Evolutionary conservation across 64 coral and sea anemone genomes (phyloP), one percentile per base, ranked within the genome.

Genomic region (Dendrophyllia cribrosa): DNA sequence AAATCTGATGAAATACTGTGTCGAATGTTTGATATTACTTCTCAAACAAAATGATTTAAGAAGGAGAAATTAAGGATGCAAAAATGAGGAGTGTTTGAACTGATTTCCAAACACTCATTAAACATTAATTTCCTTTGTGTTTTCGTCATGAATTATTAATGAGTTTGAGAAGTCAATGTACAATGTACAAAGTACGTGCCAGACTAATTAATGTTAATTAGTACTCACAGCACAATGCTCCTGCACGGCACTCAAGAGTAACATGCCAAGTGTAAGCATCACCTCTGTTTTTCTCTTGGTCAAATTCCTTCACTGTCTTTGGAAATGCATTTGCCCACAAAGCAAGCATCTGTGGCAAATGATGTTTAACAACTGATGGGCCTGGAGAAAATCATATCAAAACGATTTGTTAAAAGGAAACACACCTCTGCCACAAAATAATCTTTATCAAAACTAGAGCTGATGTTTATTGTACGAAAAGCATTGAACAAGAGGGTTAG

Each of bases 201-300:
- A 47, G 50, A 20, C 23, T 23, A 51, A 7, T 9, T 4, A 82
- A 58, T 2, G 59, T 34, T 34, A 34, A 12, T 14, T 13, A 48
- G 0, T 1, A 92, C 88, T 93, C 87, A 99, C 97, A 96, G 72
- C 94, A 93, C 64, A 99, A 72, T 13, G 97, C 94, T 19, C 97
- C 97, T 60, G 97, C 94, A 51, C 94, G 87, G 76, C 90, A 93
- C n/a, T 99, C 97, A n/a, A 99, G 85, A 9, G 97, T 96, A 12
- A 96, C 97, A 72, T 99, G 97, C 97, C 97, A 99, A 26, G 97
- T 99, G 59, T 93, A 99, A 3, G 97, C 72, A 89, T 99, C 97
- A 79, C 97, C 97, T 67, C 91, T 99, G 66, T 7, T 96, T 26
- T 96, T 99, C 91, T 99, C 97, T 11, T 96, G 88, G 73, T 96